Base-by-base conservation (phyloP, 1,140 invertebrate genomes). In the Notospermus geniculatus region DNA sequence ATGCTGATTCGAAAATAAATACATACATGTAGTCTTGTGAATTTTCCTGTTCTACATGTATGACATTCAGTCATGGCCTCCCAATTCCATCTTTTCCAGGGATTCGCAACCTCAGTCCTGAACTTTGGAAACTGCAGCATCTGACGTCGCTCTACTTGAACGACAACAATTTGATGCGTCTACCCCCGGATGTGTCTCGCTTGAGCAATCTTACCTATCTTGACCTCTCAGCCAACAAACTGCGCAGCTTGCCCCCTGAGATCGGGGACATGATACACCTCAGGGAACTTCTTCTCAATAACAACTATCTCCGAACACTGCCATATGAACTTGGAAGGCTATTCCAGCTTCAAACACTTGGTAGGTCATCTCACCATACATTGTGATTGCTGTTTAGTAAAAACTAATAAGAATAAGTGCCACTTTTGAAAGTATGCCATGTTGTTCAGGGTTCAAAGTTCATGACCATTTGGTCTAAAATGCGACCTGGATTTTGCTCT, bases 271-370 rank as follows among this genome's bases (percentile, higher is more conserved):
- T 98, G 74, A 90, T 94, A 79, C 88, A 90, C 76, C 87, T 97
- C 69, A 91, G 92, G 82, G 95, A 98, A 83, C 85, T 99, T 67
- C 87, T 94, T 71, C 85, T 98, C 57, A 93, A 92, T 81, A 89
- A 98, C 83, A 99, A 99, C 84, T 89, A 89, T 76, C 85, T 99
- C 65, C 86, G 95, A 54, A 88, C 90, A 66, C 84, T 99, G 72
- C 97, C 97, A 1, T 97, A 92, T 82, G 95, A 98, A 83, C 85
- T 99, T 71, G 97, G 97, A 66, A 97, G 96, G 83, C 86, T 99
- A 65, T 99, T 98, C 83, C 93, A 97, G 82, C 85, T 99, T 67
- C 90, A 95, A 83, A 83, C 73, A 55, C 71, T 86, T 61, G 84
- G 84, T 86, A 71, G 67, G 73, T 67, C 36, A 36, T 15, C 28